Percentiles rank a stretch among this genome's conserved stretches.
Conservation (phyloP, 2,888 invertebrate species). For the Polyploca ridens region DNA sequence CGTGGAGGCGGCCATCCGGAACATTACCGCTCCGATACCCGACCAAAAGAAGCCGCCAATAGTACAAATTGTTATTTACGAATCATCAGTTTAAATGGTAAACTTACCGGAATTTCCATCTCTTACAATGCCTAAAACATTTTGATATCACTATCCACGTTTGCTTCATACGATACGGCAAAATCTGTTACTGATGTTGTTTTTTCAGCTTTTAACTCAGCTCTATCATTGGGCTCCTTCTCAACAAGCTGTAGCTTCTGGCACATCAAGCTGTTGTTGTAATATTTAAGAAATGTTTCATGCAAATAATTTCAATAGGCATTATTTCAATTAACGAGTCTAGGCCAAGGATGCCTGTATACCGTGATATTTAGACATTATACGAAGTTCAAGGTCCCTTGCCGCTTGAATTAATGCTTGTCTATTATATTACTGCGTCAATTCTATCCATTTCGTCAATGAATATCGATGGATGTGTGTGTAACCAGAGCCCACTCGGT, state of each 20-base stretch:
- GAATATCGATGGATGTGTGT: conserved; percentile 21
- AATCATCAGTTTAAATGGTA: conserved; percentile 89
- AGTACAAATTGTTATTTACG: conserved; percentile 94
- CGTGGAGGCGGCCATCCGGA: conserved; percentile 89
- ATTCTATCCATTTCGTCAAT: conserved; percentile 12
- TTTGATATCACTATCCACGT: background rate
- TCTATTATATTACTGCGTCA: conserved; percentile 15
- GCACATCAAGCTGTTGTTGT: conserved; percentile 1
- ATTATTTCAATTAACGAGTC: conserved; percentile 20
- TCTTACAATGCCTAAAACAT: background rate
- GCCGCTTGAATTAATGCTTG: conserved; percentile 14
- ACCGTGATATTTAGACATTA: conserved; percentile 52
- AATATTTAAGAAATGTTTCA: background rate
- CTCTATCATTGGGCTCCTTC: background rate
- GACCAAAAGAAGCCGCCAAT: conserved; percentile 85
- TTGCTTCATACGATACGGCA: background rate
- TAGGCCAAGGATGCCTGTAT: conserved; percentile 38
- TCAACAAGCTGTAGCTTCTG: background rate
- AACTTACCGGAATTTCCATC: background rate
- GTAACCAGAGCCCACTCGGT: conserved; percentile 24
- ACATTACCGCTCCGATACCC: conserved; percentile 86
- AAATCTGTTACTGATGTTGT: background rate
- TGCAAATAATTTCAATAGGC: background rate
- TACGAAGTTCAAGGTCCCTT: conserved; percentile 33
- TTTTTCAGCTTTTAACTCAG: background rate